Evolutionary conservation across 2,888 invertebrate genomes (phyloP).

Genomic region (Eupithecia insigniata): DNA sequence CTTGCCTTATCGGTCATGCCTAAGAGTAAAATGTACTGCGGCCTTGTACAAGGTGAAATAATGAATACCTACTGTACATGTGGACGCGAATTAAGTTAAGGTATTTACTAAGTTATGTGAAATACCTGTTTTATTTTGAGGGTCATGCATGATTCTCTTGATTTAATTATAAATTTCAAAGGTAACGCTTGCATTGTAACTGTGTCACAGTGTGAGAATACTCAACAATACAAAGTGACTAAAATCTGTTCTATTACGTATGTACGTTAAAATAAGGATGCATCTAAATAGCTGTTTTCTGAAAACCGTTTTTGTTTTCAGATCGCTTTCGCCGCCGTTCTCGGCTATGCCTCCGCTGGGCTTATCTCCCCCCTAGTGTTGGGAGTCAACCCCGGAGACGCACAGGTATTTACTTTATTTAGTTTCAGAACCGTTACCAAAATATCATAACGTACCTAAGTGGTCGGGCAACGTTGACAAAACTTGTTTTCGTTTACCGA

Average conservation of each 20-base stretch:
- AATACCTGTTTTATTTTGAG: neutral
- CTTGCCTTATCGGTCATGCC: neutral
- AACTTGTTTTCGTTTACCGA: neutral
- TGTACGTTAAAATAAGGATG: neutral
- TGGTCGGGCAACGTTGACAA: neutral
- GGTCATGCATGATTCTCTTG: neutral
- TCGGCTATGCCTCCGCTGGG: constrained; percentile 80
- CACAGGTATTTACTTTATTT: constrained; percentile 36
- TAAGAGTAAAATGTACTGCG: neutral
- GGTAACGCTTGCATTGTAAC: neutral
- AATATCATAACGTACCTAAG: neutral
- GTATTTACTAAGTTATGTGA: constrained; percentile 2
- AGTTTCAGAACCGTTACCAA: neutral
- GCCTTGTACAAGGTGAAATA: constrained; percentile 1
- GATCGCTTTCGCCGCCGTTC: constrained; percentile 78
- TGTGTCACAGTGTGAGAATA: neutral
- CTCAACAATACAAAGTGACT: neutral
- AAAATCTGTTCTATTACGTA: too few relatives aligned
- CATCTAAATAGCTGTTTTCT: neutral
- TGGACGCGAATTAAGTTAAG: neutral
- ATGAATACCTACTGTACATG: neutral
- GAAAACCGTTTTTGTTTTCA: constrained; percentile 44
- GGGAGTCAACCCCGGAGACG: constrained; percentile 75
- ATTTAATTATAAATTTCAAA: neutral
- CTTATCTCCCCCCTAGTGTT: constrained; percentile 65